These are phyloP conservation scores for Psittacula echo DNA, from an alignment of 2,797 vertebrate genomes.

Conservation along the genomic window DNA sequence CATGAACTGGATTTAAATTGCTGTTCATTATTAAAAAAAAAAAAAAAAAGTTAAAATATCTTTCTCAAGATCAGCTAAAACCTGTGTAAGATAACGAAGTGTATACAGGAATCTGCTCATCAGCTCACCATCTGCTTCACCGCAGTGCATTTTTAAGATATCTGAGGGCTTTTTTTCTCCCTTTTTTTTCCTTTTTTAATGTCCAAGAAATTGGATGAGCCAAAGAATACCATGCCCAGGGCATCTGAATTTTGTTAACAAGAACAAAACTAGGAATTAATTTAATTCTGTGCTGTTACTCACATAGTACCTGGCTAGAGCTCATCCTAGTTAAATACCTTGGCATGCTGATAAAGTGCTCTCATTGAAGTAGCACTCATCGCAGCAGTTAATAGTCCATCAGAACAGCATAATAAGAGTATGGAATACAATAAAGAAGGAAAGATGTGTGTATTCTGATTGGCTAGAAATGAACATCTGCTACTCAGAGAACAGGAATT, in stretches of 20 bases:
- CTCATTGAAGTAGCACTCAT: not conserved
- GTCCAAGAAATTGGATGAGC: not conserved
- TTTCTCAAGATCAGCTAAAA: not conserved
- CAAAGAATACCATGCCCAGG: not conserved
- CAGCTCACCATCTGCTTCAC: accelerated
- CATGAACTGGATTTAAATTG: not conserved
- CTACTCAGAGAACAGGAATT: conserved; percentile 18
- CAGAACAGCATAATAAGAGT: not conserved
- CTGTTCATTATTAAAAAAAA: not conserved
- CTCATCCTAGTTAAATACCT: not conserved
- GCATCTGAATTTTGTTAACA: not conserved
- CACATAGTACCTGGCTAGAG: not conserved
- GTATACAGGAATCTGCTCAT: not conserved
- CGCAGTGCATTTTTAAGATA: not conserved
- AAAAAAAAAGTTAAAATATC: not conserved
- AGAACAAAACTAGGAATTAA: not conserved
- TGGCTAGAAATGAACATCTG: not conserved
- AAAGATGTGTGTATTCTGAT: not conserved
- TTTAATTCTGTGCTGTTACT: not conserved
- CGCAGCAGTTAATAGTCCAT: conserved; percentile 35
- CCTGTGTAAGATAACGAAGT: not conserved
- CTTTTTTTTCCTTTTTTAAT: too few relatives aligned
- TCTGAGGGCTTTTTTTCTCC: not conserved
- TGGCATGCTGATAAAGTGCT: not conserved
- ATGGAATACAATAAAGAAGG: not conserved